Percentiles rank a stretch among this genome's conserved stretches.
phyloP scores from a whole-genome alignment of 2,113 vertebrate species.

The Stercorarius parasiticus region DNA sequence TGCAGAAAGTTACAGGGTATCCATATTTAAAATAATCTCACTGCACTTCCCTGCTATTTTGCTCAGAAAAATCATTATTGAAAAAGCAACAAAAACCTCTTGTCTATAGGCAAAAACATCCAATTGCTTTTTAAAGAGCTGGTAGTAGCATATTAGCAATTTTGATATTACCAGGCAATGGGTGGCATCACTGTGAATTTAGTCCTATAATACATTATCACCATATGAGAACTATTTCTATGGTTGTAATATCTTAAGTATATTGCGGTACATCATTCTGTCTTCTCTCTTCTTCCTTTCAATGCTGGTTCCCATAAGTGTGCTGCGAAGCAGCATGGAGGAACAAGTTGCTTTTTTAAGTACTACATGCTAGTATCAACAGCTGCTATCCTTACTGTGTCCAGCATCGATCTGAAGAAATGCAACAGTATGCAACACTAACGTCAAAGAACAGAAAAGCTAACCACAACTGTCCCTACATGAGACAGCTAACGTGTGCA shows the following conservation, averaged over 20 bases:
- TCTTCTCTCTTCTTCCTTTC: not conserved
- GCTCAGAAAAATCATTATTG: not conserved
- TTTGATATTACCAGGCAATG: not conserved
- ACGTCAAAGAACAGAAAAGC: not conserved
- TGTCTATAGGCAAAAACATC: not conserved
- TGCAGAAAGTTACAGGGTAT: not conserved
- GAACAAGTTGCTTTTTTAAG: not conserved
- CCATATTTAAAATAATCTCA: not conserved
- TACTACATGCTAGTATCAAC: not conserved
- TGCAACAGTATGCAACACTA: not conserved
- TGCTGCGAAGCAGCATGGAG: not conserved
- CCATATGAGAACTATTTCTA: accelerated
- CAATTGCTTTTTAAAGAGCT: not conserved
- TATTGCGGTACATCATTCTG: not conserved
- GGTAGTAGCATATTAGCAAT: not conserved
- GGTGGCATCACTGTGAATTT: not conserved
- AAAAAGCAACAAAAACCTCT: not conserved
- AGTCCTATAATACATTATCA: not conserved
- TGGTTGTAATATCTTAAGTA: not conserved
- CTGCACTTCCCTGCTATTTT: not conserved
- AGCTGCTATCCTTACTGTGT: not conserved
- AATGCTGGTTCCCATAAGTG: not conserved
- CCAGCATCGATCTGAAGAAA: not conserved
- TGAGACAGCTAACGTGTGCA: not conserved
- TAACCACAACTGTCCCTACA: not conserved